phyloP scores from a whole-genome alignment of 2,888 invertebrate species.

The Tethea ocularis region DNA sequence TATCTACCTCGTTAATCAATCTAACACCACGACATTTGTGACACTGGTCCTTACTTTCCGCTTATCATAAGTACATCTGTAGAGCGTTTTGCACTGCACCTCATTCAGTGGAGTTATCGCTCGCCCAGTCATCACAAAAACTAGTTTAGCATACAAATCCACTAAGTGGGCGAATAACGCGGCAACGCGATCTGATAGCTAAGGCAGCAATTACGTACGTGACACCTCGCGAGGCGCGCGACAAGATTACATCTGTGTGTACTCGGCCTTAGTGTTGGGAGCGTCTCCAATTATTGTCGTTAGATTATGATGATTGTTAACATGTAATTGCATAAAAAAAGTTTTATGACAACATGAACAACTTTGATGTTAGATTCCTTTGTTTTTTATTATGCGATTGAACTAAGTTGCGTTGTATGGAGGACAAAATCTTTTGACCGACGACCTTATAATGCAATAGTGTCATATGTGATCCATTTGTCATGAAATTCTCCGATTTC shows the following conservation, averaged over 20 bases:
- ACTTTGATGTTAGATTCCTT: slow-evolving; percentile 33
- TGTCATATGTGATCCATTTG: no score
- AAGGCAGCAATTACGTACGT: slow-evolving; percentile 77
- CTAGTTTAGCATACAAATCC: slow-evolving; percentile 75
- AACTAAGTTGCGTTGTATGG: no score
- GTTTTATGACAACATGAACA: slow-evolving; percentile 21
- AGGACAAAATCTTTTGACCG: no score
- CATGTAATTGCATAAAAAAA: slow-evolving; percentile 34
- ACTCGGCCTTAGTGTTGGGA: slow-evolving; percentile 54
- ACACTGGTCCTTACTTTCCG: slow-evolving; percentile 46
- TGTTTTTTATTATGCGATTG: slow-evolving; percentile 17
- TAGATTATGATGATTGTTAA: slow-evolving; percentile 43
- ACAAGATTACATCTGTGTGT: slow-evolving; percentile 52
- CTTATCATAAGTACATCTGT: slow-evolving; percentile 60
- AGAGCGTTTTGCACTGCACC: slow-evolving; percentile 55
- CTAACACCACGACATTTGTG: slow-evolving; percentile 51
- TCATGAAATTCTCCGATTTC: no score
- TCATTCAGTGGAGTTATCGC: slow-evolving; percentile 36
- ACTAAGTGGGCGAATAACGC: slow-evolving; percentile 66
- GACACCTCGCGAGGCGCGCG: slow-evolving; percentile 60
- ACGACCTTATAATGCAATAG: not conserved
- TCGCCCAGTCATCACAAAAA: slow-evolving; percentile 47
- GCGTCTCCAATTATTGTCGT: slow-evolving; percentile 64
- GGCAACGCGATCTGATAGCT: slow-evolving; percentile 62
- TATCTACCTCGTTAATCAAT: slow-evolving; percentile 67